Conservation (phyloP, 2,113 vertebrate species). For the Corythornis madagascariensis region DNA sequence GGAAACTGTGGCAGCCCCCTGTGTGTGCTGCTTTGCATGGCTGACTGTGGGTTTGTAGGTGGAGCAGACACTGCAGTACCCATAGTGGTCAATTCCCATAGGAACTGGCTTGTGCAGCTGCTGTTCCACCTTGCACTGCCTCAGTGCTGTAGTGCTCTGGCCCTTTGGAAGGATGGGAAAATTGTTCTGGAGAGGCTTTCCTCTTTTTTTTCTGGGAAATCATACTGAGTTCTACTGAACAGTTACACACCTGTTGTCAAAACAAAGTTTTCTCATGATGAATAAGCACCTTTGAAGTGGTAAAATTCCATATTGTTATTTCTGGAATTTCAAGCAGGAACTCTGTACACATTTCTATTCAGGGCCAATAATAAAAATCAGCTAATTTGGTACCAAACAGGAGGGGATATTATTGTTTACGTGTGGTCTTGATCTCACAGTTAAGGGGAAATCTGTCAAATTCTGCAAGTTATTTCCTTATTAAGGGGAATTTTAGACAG, state of each 20-base stretch:
- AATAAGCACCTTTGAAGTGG: slow-evolving; percentile 48
- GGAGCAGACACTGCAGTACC: background rate
- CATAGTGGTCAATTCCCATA: fast-evolving
- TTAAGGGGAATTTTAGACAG: slow-evolving; percentile 9
- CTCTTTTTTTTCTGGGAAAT: background rate
- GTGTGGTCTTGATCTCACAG: slow-evolving; percentile 13
- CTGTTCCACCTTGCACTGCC: background rate
- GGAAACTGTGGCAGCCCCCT: background rate
- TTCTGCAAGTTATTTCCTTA: slow-evolving; percentile 45
- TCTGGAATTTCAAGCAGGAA: slow-evolving; percentile 64
- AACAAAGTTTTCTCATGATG: background rate
- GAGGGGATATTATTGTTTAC: slow-evolving; percentile 64
- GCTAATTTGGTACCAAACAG: slow-evolving; percentile 52
- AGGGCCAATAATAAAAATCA: slow-evolving; percentile 30
- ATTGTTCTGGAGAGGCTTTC: background rate
- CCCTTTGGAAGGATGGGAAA: background rate
- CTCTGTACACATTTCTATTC: slow-evolving; percentile 39
- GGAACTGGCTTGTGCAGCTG: background rate
- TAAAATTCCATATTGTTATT: slow-evolving; percentile 46
- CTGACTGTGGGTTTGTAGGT: background rate
- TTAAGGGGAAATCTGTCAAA: slow-evolving; percentile 44
- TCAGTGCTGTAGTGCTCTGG: background rate
- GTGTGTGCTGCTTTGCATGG: background rate
- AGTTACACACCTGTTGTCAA: background rate
- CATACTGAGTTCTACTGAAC: background rate